Percentiles rank a stretch among this genome's conserved stretches.
phyloP scores from a whole-genome alignment of 37 sponge, comb jelly and placozoan genomes.

The Amphimedon queenslandica region DNA sequence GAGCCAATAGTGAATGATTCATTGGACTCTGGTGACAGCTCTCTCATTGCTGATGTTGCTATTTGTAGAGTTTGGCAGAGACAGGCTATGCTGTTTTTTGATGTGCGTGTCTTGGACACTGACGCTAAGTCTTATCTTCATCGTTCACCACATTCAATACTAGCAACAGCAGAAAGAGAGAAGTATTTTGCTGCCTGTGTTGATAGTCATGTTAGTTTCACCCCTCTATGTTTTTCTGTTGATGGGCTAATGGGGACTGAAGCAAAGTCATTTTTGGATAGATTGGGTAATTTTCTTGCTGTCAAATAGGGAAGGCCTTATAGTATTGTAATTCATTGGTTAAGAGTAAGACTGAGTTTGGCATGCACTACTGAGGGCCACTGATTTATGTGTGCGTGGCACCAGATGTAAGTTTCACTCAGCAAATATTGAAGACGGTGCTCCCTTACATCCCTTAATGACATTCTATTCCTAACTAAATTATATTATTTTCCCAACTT shows the following conservation, averaged over 20 bases:
- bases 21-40: not conserved
- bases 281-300: constrained; percentile 4
- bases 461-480: too few species aligned
- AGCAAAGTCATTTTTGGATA: not conserved
- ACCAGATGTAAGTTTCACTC: constrained; percentile 12
- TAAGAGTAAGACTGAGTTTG: constrained; percentile 20
- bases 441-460: not conserved
- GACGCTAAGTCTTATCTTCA: constrained; percentile 23
- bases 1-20: constrained; percentile 40
- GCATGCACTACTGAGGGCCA: constrained; percentile 30
- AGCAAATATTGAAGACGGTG: not conserved
- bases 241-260: constrained; percentile 33
- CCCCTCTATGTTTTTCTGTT: constrained; percentile 30
- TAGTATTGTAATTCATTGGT: not conserved
- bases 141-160: constrained; percentile 11
- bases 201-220: constrained; percentile 15
- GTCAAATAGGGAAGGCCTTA: constrained; percentile 6
- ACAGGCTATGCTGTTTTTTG: constrained; percentile 40
- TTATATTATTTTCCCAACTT: too few species aligned
- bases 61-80: constrained; percentile 44
- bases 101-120: constrained; percentile 56
- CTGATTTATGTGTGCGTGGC: constrained; percentile 17
- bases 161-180: constrained; percentile 28
- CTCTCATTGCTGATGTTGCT: constrained; percentile 30
- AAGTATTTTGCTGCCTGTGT: constrained; percentile 26